Evolutionary conservation across 2,113 vertebrate genomes (phyloP).

Genomic region (Ameiurus melas): DNA sequence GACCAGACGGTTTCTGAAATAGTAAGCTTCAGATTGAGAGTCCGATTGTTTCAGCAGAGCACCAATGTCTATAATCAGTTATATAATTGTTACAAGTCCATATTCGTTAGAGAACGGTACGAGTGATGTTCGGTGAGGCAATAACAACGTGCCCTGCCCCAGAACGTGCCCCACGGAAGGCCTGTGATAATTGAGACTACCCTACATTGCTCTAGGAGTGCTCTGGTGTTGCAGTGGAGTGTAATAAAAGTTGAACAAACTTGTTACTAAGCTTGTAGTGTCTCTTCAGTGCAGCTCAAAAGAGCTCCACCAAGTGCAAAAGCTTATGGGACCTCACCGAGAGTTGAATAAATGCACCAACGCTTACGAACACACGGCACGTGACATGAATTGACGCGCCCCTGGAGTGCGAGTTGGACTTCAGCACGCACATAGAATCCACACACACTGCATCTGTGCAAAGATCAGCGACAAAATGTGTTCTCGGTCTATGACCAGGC

Average conservation of each 20-base stretch:
- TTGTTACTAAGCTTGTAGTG: conserved; percentile 9
- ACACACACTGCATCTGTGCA: background rate
- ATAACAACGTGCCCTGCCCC: background rate
- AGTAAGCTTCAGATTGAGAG: background rate
- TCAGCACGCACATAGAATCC: background rate
- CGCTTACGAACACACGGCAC: conserved; percentile 18
- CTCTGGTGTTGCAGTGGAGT: background rate
- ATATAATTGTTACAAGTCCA: background rate
- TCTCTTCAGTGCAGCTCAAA: conserved; percentile 27
- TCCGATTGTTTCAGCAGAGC: conserved; percentile 24
- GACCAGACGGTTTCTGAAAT: background rate
- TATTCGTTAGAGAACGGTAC: background rate
- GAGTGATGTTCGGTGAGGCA: background rate
- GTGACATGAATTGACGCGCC: background rate
- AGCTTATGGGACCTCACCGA: background rate
- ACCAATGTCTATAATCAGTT: conserved; percentile 23
- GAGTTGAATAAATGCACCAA: conserved; percentile 25
- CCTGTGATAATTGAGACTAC: background rate
- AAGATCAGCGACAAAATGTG: background rate
- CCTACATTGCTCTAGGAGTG: background rate
- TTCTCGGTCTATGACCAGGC: background rate
- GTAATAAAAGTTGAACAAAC: conserved; percentile 4
- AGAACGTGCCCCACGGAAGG: background rate
- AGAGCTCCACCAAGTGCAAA: conserved; percentile 21
- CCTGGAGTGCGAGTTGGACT: background rate